Evolutionary conservation across 2,113 vertebrate species (phyloP), one percentile per base, ranked within the genome.

Genomic region (Mormyrus iriodes): DNA sequence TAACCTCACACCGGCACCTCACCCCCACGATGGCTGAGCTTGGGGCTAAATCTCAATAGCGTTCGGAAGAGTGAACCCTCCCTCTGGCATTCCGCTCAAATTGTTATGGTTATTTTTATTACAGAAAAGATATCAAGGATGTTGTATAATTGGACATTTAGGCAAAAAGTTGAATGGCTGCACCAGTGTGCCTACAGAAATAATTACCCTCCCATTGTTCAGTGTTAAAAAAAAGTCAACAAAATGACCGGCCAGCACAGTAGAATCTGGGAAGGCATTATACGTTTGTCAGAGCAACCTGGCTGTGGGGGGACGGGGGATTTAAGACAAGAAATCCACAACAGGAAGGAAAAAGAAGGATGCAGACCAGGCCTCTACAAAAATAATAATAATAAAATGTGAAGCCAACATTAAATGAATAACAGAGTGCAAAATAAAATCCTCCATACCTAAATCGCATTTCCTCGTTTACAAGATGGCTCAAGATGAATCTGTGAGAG

Each of bases 131-230:
- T 89, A 88, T 1, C 86, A 89, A 84, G 90, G 21, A 86, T 87
- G 76, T 86, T 90, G 90, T 85, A 51, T 91, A 89, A 91, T 35
- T 89, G 90, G 90, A 90, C 90, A 51, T 82, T 88, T 48, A 88
- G 85, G 90, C 88, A 76, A 90, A 69, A 88, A 65, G 39, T 61
- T 88, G 84, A 85, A 90, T 90, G 55, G 24, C 84, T 61, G 53
- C n/a, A 24, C n/a, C 88, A 51, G 13, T 49, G 55, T 61, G 88
- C 90, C 89, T 88, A 48, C 46, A 89, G 89, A 90, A 91, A 90
- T 82, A 91, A 91, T 91, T 89, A 91, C 84, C 89, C 89, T 89
- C 88, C 88, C 86, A 83, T 73, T 88, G 88, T 86, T 89, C 82
- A 44, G 83, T 31, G 17, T 55, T 58, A 42, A 51, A 4, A 24